A percentile compares a stretch with the other conserved stretches of the same genome.
Evolutionary conservation across 1,140 invertebrate genomes (phyloP).

Genomic region (Pachyrhynchus sulphureomaculatus): DNA sequence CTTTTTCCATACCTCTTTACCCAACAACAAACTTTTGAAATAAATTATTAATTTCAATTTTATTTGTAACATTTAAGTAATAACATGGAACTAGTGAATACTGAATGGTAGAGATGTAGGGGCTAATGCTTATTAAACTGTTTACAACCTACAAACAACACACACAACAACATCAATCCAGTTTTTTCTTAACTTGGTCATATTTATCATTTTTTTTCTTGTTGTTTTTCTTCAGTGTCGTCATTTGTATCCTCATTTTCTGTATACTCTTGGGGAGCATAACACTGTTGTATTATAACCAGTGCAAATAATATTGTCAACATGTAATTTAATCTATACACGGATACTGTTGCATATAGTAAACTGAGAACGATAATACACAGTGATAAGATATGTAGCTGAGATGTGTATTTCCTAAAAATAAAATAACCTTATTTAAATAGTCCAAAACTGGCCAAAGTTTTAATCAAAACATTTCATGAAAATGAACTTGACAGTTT

Average conservation of each 20-base stretch:
- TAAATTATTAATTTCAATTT: no score
- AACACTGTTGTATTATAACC: constrained; percentile 58
- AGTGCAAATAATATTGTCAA: constrained; percentile 56
- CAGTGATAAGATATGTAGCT: constrained; percentile 55
- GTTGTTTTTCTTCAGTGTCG: not conserved
- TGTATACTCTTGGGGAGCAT: constrained; percentile 34
- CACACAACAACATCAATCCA: constrained; percentile 29
- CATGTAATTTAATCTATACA: constrained; percentile 59
- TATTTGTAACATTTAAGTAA: no score
- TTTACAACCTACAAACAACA: constrained; percentile 3
- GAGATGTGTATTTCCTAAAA: constrained; percentile 55
- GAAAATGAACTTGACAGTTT: not conserved
- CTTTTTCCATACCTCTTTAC: no score
- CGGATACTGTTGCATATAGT: constrained; percentile 57
- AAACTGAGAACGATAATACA: constrained; percentile 55
- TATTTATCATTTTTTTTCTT: constrained; percentile 20
- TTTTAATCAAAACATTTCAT: not conserved
- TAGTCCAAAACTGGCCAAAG: not conserved
- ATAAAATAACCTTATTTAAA: constrained; percentile 3
- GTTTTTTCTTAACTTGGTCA: constrained; percentile 22
- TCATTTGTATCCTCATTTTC: not conserved
- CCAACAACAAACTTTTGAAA: no score
- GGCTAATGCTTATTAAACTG: no score
- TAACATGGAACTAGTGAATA: no score
- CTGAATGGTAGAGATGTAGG: no score